Evolutionary conservation across 2,888 invertebrate species (phyloP), one percentile per base, ranked within the genome.

Genomic region (Acronicta aceris): DNA sequence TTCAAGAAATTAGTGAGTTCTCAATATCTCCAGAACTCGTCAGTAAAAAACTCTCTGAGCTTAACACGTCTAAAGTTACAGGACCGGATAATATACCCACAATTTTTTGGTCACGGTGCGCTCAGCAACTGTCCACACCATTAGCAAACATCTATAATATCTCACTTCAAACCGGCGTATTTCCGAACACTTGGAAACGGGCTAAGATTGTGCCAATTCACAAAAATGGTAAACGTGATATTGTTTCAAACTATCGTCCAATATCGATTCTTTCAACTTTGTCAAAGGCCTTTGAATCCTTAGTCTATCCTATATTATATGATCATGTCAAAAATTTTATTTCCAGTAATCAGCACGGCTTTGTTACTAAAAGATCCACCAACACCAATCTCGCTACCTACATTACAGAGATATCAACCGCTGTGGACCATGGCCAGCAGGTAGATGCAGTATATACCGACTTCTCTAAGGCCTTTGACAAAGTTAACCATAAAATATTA

Each of bases 381-480:
- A n/a, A 10, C 13, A 46, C 46, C 25, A 46, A 46, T 25, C 46
- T 46, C 25, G 17, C 25, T 13, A 21, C 8, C 25, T 46, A 30
- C 33, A 10, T 47, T 9, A n/a, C 33, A 13, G 47, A 47, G 7
- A 13, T 47, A 47, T 13, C n/a, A 8, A 15, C 12, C 9, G 27
- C 47, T 27, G 33, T 47, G 6, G 47, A 47, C 10, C 33, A 21
- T 27, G 30, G 15, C 9, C 5, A n/a, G 9, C 47, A 17, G 17
- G 30, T 47, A n/a, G 47, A 47, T 15, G 47, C 30, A 12, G 15
- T 47, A 8, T 47, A 30, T 9, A 30, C 47, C 7, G 33, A 47
- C 15, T 33, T 57, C 10, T 6, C 33, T 16, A 42, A 42, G 16
- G 42, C 42, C n/a, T 42, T 42, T 42, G 42, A 42, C 16, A 42